Base-by-base conservation (phyloP, 2,888 invertebrate genomes). In the Galerucella pusilla region DNA sequence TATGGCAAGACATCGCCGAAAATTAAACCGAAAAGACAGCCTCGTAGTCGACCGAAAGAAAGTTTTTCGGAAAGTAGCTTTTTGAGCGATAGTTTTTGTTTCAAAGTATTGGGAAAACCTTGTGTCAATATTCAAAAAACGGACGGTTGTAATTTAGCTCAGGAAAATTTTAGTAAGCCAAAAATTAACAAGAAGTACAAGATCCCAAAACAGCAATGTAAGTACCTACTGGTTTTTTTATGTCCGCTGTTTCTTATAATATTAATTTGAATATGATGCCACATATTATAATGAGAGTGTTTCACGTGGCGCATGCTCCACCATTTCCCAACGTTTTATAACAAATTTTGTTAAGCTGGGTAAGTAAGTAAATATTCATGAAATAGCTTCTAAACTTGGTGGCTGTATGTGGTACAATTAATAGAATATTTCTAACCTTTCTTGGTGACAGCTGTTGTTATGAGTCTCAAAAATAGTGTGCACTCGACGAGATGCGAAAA, bases 21-120 rank as follows among this genome's bases (percentile, higher is more conserved):
- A 57, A 57, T 57, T 57, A 20, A 20, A 20, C 16, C 10, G 10
- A 57, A 57, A 57, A 57, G 20, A 3, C 9, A 20, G 20, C 20
- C 57, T 20, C n/a, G 2, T 20, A 5, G 12, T 64, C 49, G 52
- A 14, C 42, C 25, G n/a, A n/a, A 28, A 71, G 72, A 67, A 16
- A 60, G 20, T 66, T 12, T 52, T 11, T 76, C 76, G 10, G 69
- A 71, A 54, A 78, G 79, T 68, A 81, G 81, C 66, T 71, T 78
- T 66, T 71, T 80, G 45, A 80, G 80, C 61, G 76, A 74, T 54
- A 75, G 68, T 46, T 71, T 78, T 35, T 77, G 79, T 20, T 74
- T 52, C 2, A 76, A 75, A 66, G 73, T 79, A 49, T 64, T 79
- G 25, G 81, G 80, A 57, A 73, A 64, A 49, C 77, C 77, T 14